These are phyloP conservation scores for Eupithecia insigniata DNA, from an alignment of 2,888 invertebrate species.

Conservation along the genomic window DNA sequence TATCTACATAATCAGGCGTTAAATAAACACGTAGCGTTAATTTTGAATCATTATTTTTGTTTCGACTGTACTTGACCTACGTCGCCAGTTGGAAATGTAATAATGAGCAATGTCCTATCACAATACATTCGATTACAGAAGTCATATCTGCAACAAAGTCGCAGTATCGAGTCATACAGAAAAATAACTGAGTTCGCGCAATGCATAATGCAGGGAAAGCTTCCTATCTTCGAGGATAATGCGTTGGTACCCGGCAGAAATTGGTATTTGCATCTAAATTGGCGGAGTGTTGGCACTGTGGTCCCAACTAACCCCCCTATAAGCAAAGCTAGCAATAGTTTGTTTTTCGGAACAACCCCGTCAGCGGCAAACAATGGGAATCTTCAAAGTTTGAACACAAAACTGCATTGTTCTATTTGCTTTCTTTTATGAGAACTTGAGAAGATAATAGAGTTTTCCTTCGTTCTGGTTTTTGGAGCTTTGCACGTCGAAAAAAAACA, in stretches of 20 bases:
- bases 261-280: slow-evolving; percentile 73
- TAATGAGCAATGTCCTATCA: slow-evolving; percentile 16
- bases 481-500: not conserved
- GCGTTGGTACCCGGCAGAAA: slow-evolving; percentile 56
- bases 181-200: slow-evolving; percentile 51
- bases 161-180: slow-evolving; percentile 46
- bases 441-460: not conserved
- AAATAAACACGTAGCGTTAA: slow-evolving; percentile 46
- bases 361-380: slow-evolving; percentile 37
- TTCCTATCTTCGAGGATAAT: slow-evolving; percentile 62
- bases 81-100: slow-evolving; percentile 13
- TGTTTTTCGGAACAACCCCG: slow-evolving; percentile 39
- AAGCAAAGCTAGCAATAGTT: slow-evolving; percentile 41
- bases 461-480: not conserved
- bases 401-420: slow-evolving; percentile 11
- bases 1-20: slow-evolving; percentile 46
- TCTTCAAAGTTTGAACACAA: slow-evolving; percentile 20
- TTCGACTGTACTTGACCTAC: slow-evolving; percentile 31
- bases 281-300: slow-evolving; percentile 49
- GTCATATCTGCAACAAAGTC: slow-evolving; percentile 39
- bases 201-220: slow-evolving; percentile 61
- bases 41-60: slow-evolving; percentile 34
- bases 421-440: slow-evolving; percentile 4
- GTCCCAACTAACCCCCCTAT: slow-evolving; percentile 39
- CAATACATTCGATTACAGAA: slow-evolving; percentile 42